Evolutionary conservation across 2,888 invertebrate species (phyloP), one percentile per base, ranked within the genome.

Genomic region (Autographa gamma): DNA sequence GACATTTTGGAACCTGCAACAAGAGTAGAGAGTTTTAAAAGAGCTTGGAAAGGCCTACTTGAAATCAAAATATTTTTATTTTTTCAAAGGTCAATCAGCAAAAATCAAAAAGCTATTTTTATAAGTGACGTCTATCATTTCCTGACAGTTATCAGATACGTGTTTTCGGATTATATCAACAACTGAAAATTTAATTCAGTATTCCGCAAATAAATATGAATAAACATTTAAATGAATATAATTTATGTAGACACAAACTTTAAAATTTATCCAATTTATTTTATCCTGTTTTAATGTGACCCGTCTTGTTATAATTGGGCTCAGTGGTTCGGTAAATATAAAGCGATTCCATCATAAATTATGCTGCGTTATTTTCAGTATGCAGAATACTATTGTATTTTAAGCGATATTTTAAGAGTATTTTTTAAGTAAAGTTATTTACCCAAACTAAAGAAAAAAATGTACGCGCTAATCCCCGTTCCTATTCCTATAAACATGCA

Each of bases 151-250:
- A n/a, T n/a, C n/a, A n/a, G n/a, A 38, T 9, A 38, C 38, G 38
- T 38, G 11, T 38, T 38, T 38, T 38, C 11, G 38, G 38, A 38
- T 38, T 38, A 38, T 11, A 11, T 38, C 11, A 38, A 9, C 38
- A 38, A 38, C 38, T 11, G 2, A 11, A 38, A 34, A 34, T 34
- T n/a, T 8, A 38, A 38, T 11, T 38, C 38, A 38, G 8, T 38
- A 38, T 38, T 38, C 8, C 11, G 38, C 38, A 38, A 11, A 38
- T 38, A 11, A 38, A 48, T 48, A 48, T 48, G 48, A n/a, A n/a
- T n/a, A 66, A 77, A 63, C 66, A 59, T 75, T 74, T 64, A n/a
- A 48, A 48, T 16, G 1, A 16, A n/a, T n/a, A 71, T 32, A 43
- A 66, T 71, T 77, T 54, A 78, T 48, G 48, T 48, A n/a, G 48